Conservation (phyloP, 2,888 invertebrate species). For the Melanostoma scalare region DNA sequence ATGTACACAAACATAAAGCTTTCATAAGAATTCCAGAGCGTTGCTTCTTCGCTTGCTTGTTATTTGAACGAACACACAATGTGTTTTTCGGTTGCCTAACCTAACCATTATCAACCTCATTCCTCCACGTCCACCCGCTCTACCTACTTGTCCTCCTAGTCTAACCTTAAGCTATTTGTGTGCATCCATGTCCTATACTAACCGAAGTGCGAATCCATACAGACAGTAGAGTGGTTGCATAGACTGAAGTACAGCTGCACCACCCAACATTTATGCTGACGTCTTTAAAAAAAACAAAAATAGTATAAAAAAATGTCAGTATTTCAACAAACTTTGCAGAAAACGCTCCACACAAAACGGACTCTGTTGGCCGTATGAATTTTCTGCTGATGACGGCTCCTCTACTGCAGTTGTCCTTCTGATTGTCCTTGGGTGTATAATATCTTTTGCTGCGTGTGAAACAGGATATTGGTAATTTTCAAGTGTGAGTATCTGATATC, state of each 20-base stretch:
- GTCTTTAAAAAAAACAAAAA: slow-evolving; percentile 39
- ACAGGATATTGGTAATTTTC: slow-evolving; percentile 54
- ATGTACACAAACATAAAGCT: slow-evolving; percentile 64
- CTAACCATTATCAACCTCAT: too few species aligned
- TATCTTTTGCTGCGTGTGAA: slow-evolving; percentile 31
- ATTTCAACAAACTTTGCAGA: slow-evolving; percentile 55
- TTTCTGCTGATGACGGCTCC: slow-evolving; percentile 62
- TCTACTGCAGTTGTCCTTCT: slow-evolving; percentile 45
- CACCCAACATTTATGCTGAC: slow-evolving; percentile 51
- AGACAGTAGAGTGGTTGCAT: slow-evolving; percentile 22
- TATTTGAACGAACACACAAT: slow-evolving; percentile 25
- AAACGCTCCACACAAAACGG: slow-evolving; percentile 12
- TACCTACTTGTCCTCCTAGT: not conserved
- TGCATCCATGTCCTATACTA: slow-evolving; percentile 11
- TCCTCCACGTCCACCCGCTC: not conserved
- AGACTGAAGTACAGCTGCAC: not conserved
- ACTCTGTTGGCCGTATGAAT: slow-evolving; percentile 41
- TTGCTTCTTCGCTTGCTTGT: slow-evolving; percentile 9
- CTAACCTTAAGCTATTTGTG: slow-evolving; percentile 31
- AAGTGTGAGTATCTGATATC: slow-evolving; percentile 3
- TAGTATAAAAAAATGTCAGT: not conserved
- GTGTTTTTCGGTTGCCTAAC: slow-evolving; percentile 1
- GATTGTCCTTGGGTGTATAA: slow-evolving; percentile 12
- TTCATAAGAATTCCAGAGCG: slow-evolving; percentile 61
- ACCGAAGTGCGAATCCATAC: slow-evolving; percentile 38